Percentiles rank a stretch among this genome's conserved stretches.
Evolutionary conservation across 2,797 vertebrate species (phyloP).

Genomic region (Alcedo atthis): DNA sequence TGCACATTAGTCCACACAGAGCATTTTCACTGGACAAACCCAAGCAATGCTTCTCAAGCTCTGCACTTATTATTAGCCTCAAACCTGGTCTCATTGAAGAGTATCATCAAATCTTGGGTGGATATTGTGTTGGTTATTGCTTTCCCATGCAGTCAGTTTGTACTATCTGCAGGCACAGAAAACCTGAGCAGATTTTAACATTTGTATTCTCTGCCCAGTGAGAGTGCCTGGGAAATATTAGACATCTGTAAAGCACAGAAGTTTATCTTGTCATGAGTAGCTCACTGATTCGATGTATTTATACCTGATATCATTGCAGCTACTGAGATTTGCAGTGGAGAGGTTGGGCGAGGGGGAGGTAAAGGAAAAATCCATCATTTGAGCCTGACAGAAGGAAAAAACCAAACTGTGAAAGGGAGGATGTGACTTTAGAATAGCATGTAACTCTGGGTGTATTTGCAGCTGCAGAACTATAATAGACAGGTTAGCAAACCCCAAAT

Average conservation of each 20-base stretch:
- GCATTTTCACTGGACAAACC: background rate
- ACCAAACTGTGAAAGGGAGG: background rate
- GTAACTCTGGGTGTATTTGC: background rate
- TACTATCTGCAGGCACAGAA: background rate
- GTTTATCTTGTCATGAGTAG: background rate
- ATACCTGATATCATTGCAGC: background rate
- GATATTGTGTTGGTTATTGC: background rate
- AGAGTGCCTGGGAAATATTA: background rate
- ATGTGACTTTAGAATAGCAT: background rate
- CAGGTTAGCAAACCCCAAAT: slow-evolving; percentile 25
- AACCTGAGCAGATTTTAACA: background rate
- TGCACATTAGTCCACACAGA: rapidly evolving
- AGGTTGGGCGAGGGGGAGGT: no score
- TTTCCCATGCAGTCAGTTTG: background rate
- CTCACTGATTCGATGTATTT: background rate
- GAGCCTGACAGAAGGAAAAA: background rate
- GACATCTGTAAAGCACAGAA: background rate
- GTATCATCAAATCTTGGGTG: background rate
- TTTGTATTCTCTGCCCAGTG: background rate
- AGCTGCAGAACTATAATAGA: background rate
- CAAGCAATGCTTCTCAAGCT: background rate
- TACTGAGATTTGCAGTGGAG: background rate
- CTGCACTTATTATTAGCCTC: background rate
- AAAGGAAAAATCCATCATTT: background rate
- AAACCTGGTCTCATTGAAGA: background rate